Percentiles rank a stretch among this genome's conserved stretches.
Conservation (phyloP, 35 echinoderm and acorn worm genomes). For the Ptychodera flava region DNA sequence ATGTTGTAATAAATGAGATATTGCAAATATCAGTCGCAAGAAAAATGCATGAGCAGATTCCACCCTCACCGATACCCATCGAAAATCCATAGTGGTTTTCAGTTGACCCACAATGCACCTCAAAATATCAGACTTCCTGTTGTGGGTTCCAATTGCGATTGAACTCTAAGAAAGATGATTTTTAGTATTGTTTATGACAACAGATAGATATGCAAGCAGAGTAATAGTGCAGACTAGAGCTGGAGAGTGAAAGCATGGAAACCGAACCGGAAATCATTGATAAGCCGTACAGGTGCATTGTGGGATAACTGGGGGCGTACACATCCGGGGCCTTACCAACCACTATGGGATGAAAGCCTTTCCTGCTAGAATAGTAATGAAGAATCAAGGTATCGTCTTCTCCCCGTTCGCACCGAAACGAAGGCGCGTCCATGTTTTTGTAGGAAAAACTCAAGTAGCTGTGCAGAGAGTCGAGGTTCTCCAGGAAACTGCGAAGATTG, state of each 20-base stretch:
- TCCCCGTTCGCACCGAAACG: conserved; percentile 78
- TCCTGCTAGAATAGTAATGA: conserved; percentile 96
- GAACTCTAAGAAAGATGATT: too few relatives aligned
- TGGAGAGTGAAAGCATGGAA: too few relatives aligned
- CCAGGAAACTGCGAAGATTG: conserved; percentile 82
- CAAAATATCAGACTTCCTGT: background rate
- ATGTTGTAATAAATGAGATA: too few relatives aligned
- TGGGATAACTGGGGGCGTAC: background rate
- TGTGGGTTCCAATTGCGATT: too few relatives aligned
- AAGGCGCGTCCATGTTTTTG: conserved; percentile 97
- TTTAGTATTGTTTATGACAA: too few relatives aligned
- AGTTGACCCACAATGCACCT: background rate
- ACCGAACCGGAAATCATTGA: too few relatives aligned
- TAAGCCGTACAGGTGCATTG: background rate
- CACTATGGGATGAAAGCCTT: conserved; percentile 97
- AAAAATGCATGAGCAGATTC: too few relatives aligned
- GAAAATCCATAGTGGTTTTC: background rate
- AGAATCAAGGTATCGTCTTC: conserved; percentile 75
- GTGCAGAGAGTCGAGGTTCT: conserved; percentile 94
- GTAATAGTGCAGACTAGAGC: too few relatives aligned
- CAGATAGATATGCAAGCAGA: too few relatives aligned
- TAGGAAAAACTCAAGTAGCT: conserved; percentile 97
- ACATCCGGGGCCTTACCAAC: conserved; percentile 67
- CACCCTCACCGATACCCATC: too few relatives aligned
- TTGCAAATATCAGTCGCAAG: too few relatives aligned